Evolutionary conservation across 2,797 vertebrate genomes (phyloP), one percentile per base, ranked within the genome.

Genomic region (Anguilla marmorata): DNA sequence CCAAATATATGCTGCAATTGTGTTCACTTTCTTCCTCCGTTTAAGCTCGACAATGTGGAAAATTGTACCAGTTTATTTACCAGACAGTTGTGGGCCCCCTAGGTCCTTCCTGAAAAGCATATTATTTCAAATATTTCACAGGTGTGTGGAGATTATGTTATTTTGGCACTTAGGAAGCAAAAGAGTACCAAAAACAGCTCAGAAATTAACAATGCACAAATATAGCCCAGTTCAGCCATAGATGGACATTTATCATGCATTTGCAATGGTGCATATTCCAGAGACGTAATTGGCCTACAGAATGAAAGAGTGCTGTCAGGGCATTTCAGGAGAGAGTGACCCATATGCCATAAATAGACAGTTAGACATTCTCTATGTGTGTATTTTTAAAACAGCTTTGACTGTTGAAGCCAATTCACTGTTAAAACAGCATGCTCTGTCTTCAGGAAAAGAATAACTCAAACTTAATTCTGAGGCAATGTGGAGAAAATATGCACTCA

Each of bases 281-380:
- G 90, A 90, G 90, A 90, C 90, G 90, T 92, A 85, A 83, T 21
- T 21, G 92, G 92, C 88, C 89, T 91, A 93, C 85, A 90, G 93
- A 91, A 92, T 89, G 88, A 92, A 90, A 90, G 33, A 80, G 87
- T 89, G 87, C 86, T 89, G 87, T 89, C 91, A 91, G 90, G 88
- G 92, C 90, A 90, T 91, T 94, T 93, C 90, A 93, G 94, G 93
- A 93, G 89, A 91, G 82, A 89, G 79, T 95, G 95, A 93, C 94
- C 95, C 92, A 95, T 90, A 94, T 94, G 91, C 92, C 91, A 50
- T 90, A 94, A 95, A 94, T 94, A 95, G 91, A 94, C 92, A 93
- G 91, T 92, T 91, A 93, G 92, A 93, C 89, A 92, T 86, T 89
- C 85, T 89, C 88, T 14, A 76, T 89, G 90, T 89, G 89, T 84